Percentiles rank a stretch among this genome's conserved stretches.
Conservation (phyloP, 2,113 vertebrate species). For the Hippocampus mohnikei region DNA sequence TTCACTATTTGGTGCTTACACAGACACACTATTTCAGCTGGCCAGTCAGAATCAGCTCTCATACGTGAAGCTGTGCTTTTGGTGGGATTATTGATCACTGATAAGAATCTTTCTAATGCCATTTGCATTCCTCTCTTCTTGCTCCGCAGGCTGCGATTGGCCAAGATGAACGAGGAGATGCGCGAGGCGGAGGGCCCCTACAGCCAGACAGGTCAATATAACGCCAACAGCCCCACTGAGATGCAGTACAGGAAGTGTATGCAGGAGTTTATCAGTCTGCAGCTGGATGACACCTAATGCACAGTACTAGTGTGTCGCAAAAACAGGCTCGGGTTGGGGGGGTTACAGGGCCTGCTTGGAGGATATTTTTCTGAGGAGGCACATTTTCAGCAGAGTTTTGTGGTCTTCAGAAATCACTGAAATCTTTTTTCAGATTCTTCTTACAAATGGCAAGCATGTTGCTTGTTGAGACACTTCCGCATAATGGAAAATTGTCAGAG, state of each 20-base stretch:
- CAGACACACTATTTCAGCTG: too few relatives aligned
- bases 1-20: background rate
- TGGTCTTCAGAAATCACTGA: background rate
- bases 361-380: background rate
- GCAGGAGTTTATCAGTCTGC: constrained; percentile 94
- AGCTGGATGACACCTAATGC: constrained; percentile 80
- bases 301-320: constrained; percentile 1
- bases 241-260: constrained; percentile 96
- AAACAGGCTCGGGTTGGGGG: background rate
- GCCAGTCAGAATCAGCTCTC: background rate
- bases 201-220: constrained; percentile 97
- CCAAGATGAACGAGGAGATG: constrained; percentile 99
- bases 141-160: constrained; percentile 83
- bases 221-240: constrained; percentile 89
- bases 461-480: background rate
- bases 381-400: background rate
- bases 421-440: background rate
- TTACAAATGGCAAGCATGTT: constrained; percentile 5
- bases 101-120: background rate
- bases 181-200: constrained; percentile 94
- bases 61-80: background rate
- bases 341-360: background rate
- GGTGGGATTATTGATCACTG: background rate
- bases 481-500: constrained; percentile 1
- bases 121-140: background rate